Conservation (phyloP, 1,140 invertebrate genomes). For the Hirudo medicinalis region DNA sequence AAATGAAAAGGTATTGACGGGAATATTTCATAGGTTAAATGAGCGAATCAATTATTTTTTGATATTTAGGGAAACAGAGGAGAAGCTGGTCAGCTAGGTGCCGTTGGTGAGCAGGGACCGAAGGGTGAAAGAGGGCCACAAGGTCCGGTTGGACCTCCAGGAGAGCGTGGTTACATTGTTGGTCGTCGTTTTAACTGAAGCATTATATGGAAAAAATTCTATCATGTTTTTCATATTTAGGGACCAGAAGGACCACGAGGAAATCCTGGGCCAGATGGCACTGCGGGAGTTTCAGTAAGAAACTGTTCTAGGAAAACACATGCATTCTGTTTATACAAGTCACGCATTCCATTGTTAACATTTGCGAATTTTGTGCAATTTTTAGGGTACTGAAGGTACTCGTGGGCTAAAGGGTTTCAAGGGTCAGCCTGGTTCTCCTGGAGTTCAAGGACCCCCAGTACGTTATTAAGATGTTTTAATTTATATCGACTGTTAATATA, state of each 20-base stretch:
- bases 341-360: not conserved
- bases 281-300: conserved; percentile 11
- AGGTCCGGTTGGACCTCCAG: conserved; percentile 7
- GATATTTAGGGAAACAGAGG: conserved; percentile 15
- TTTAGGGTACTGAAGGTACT: conserved; percentile 2
- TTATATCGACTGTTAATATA: not conserved
- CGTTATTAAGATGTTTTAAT: not conserved
- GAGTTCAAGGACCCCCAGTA: conserved; percentile 11
- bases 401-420: not conserved
- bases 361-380: not conserved
- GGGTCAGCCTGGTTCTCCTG: conserved; percentile 15
- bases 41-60: not conserved
- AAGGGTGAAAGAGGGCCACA: conserved; percentile 16
- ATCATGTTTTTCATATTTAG: not conserved
- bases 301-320: not conserved
- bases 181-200: not conserved
- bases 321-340: not conserved
- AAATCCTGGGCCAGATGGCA: conserved; percentile 10
- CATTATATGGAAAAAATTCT: no score
- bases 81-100: conserved; percentile 8
- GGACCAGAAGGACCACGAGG: conserved; percentile 15
- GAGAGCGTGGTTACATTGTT: conserved; percentile 15
- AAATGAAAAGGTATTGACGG: conserved; percentile 8
- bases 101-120: conserved; percentile 5
- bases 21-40: not conserved